Conservation (phyloP, 1,140 invertebrate genomes). For the Metaphire vulgaris region DNA sequence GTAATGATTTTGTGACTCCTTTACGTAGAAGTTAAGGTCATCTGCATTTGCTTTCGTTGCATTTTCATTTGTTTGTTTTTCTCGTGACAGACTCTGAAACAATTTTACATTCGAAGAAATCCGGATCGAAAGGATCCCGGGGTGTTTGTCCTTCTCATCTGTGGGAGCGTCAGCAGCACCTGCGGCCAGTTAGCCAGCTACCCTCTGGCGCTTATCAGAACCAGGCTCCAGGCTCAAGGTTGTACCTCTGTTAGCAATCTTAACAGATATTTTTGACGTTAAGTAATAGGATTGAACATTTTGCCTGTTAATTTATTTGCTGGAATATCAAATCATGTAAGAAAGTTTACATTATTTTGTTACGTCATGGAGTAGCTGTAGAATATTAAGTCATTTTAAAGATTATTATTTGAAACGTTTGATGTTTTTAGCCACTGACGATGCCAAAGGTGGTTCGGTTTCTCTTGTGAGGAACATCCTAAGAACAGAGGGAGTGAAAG, state of each 20-base stretch:
- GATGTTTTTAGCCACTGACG: not conserved
- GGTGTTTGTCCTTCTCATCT: slow-evolving; percentile 67
- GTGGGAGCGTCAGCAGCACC: slow-evolving; percentile 85
- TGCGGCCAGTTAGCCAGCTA: slow-evolving; percentile 95
- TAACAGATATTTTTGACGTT: no score
- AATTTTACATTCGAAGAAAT: slow-evolving; percentile 20
- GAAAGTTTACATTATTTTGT: not conserved
- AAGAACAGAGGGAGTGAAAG: slow-evolving; percentile 73
- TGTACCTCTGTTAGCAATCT: not conserved
- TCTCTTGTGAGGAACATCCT: not conserved
- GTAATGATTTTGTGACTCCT: no score
- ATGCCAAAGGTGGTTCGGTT: not conserved
- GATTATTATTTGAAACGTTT: no score
- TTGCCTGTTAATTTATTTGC: not conserved
- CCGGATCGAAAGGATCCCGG: slow-evolving; percentile 54
- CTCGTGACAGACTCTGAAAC: slow-evolving; percentile 28
- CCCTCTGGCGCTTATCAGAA: slow-evolving; percentile 89
- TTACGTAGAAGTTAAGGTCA: no score
- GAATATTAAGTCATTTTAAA: no score
- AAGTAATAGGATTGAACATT: no score
- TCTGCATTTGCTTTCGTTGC: no score
- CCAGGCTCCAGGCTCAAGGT: slow-evolving; percentile 74
- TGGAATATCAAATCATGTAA: not conserved
- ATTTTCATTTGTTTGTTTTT: no score
- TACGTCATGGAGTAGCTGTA: not conserved